Conservation (phyloP, 2,888 invertebrate genomes). For the Sesia bembeciformis region DNA sequence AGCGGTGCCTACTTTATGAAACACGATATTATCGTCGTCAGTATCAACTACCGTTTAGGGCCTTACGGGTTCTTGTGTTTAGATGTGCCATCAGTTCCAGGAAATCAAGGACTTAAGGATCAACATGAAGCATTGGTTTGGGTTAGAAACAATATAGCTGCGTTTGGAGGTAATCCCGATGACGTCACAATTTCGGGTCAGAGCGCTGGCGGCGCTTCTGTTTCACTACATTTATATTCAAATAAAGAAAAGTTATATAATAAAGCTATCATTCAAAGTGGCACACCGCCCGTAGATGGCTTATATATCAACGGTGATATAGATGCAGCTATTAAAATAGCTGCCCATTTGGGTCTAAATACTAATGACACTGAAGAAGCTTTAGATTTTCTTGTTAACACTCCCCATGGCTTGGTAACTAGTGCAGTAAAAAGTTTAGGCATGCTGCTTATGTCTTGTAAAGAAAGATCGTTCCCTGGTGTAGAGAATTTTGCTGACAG, state of each 20-base stretch:
- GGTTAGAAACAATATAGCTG: constrained; percentile 49
- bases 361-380: constrained; percentile 43
- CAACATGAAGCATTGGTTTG: constrained; percentile 49
- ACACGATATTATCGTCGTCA: constrained; percentile 50
- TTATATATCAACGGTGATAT: constrained; percentile 46
- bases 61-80: constrained; percentile 63
- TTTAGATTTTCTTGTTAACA: constrained; percentile 31
- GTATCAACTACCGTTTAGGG: constrained; percentile 58
- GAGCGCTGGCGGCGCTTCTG: constrained; percentile 52
- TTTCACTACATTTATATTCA: constrained; percentile 49
- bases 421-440: constrained; percentile 38
- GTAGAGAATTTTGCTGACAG: constrained; percentile 48
- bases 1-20: constrained; percentile 39
- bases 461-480: constrained; percentile 52
- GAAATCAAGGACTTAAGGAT: constrained; percentile 62
- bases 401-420: constrained; percentile 39
- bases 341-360: constrained; percentile 43
- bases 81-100: constrained; percentile 43
- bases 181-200: constrained; percentile 57
- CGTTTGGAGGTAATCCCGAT: constrained; percentile 61
- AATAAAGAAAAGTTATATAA: constrained; percentile 49
- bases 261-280: constrained; percentile 55
- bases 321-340: constrained; percentile 42
- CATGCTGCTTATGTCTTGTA: constrained; percentile 46
- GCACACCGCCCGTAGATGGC: constrained; percentile 47